Conservation (phyloP, 2,113 vertebrate genomes). For the Scolopax mira region DNA sequence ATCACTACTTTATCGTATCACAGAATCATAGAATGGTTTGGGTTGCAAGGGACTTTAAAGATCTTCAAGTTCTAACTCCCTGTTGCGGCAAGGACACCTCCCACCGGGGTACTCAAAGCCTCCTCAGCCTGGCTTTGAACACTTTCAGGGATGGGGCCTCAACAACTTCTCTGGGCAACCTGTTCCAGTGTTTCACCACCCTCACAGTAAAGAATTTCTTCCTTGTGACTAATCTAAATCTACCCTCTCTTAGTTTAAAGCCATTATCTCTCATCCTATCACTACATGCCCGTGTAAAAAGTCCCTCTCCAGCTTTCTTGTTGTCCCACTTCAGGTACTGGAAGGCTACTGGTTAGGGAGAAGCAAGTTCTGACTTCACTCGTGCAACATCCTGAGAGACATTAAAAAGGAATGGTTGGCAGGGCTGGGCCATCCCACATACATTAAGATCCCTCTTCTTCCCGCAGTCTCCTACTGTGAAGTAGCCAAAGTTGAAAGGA, state of each 20-base stretch:
- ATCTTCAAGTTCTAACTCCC: neutral
- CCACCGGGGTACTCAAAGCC: neutral
- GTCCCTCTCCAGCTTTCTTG: neutral
- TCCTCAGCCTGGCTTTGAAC: neutral
- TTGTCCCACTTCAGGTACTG: neutral
- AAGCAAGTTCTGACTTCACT: neutral
- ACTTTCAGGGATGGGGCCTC: neutral
- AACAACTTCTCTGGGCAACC: neutral
- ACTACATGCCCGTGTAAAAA: neutral
- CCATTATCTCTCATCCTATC: neutral
- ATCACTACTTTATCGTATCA: neutral
- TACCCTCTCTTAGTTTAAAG: neutral
- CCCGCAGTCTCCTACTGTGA: neutral
- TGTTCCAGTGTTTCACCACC: neutral
- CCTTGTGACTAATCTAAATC: neutral
- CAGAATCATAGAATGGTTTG: neutral
- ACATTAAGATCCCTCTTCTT: neutral
- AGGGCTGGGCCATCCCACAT: neutral
- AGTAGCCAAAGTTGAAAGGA: neutral
- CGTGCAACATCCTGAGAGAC: neutral
- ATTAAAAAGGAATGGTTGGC: neutral
- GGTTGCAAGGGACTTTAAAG: neutral
- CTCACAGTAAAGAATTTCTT: neutral
- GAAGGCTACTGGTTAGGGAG: neutral
- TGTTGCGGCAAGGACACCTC: neutral